phyloP scores from a whole-genome alignment of 2,797 vertebrate species.

The Syncerus caffer region DNA sequence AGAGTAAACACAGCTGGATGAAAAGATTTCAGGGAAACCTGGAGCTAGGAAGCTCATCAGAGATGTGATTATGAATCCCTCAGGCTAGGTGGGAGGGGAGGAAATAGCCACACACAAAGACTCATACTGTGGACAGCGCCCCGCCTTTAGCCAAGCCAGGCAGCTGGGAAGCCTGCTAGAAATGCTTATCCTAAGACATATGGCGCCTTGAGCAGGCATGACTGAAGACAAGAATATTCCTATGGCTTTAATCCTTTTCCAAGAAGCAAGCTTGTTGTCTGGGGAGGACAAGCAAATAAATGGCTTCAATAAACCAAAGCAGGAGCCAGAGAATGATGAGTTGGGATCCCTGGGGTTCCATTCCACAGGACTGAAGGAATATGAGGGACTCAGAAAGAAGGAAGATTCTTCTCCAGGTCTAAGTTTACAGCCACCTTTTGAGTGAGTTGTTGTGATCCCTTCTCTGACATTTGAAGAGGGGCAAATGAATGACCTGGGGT shows the following conservation, averaged over 20 bases:
- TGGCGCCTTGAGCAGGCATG: background rate
- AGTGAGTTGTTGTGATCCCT: constrained; percentile 50
- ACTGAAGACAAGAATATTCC: background rate
- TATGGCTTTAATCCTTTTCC: background rate
- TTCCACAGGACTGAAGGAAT: background rate
- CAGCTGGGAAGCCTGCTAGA: background rate
- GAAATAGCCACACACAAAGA: background rate
- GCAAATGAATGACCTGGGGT: constrained; percentile 70
- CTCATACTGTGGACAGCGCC: background rate
- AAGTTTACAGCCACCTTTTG: background rate
- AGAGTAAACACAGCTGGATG: constrained; percentile 84
- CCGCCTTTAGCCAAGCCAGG: background rate
- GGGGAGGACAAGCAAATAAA: background rate
- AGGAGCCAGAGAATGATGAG: background rate
- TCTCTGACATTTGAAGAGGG: constrained; percentile 72
- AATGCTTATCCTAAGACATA: background rate
- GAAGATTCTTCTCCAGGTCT: background rate
- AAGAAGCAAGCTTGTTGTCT: background rate
- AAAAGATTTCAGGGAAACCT: constrained; percentile 71
- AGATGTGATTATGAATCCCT: constrained; percentile 33
- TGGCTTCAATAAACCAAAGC: background rate
- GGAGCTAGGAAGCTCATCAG: constrained; percentile 35
- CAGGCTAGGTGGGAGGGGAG: background rate
- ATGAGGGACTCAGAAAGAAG: background rate
- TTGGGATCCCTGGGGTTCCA: background rate